A percentile compares a stretch with the other conserved stretches of the same genome.
phyloP scores from a whole-genome alignment of 1,140 invertebrate genomes.

The Drosophila kurseongensis region DNA sequence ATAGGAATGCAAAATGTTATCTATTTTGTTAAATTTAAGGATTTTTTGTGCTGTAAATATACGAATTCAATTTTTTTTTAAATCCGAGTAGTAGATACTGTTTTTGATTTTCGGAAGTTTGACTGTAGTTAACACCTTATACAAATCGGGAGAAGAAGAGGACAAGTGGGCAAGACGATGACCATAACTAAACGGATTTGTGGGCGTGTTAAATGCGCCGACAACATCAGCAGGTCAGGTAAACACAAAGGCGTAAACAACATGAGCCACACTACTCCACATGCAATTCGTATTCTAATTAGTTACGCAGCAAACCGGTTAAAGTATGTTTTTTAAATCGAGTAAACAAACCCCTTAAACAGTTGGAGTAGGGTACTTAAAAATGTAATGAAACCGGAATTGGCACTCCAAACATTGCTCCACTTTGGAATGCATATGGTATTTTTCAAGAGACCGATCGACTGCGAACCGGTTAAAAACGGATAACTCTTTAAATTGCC shows the following conservation, averaged over 20 bases:
- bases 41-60: no score
- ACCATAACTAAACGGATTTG: conserved; percentile 45
- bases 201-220: conserved; percentile 36
- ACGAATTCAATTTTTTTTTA: no score
- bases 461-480: conserved; percentile 27
- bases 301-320: conserved; percentile 43
- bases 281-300: conserved; percentile 37
- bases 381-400: conserved; percentile 36
- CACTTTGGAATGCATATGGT: conserved; percentile 24
- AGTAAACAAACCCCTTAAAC: conserved; percentile 27
- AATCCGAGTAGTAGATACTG: no score
- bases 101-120: neutral
- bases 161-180: conserved; percentile 17
- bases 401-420: conserved; percentile 13
- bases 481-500: conserved; percentile 11
- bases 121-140: conserved; percentile 9
- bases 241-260: neutral
- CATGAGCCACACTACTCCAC: conserved; percentile 4
- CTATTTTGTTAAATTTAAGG: no score
- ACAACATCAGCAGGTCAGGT: conserved; percentile 17
- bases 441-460: conserved; percentile 12
- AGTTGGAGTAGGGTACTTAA: conserved; percentile 4
- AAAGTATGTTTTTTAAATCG: conserved; percentile 32
- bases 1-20: no score
- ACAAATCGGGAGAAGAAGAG: neutral